Base-by-base conservation (phyloP, 23 tunicate genomes). In the Botrylloides violaceus region DNA sequence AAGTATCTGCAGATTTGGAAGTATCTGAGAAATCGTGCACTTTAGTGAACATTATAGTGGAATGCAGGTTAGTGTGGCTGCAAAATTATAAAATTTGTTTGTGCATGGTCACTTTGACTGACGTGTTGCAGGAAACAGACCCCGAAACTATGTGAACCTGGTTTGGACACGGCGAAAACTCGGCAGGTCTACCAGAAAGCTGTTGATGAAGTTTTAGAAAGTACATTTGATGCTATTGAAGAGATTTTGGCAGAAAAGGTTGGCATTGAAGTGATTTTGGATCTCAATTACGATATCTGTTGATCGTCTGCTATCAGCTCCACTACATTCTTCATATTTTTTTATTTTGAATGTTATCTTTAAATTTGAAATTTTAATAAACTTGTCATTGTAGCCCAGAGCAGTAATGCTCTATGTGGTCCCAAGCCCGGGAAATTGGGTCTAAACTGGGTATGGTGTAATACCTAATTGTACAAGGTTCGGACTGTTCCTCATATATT, bases 141-240 rank as follows among this genome's bases (percentile, higher is more conserved):
- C 0, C 70, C 38, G 39, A 90, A 83, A 77, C 70, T 90, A 22
- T 90, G 97, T 30, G 97, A 88, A 4, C 78, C 85, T 0, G 97
- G 90, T 4, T 36, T 32, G 19, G 97, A 90, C 53, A 71, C 90
- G 2, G 73, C 85, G 4, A 88, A 84, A 3, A 55, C 65, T 2
- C 82, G 83, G 26, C 97, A 90, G 33, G 53, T 90, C 29, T 90
- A 90, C 53, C 97, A 90, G 43, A 79, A 55, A 19, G 61, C 68
- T 4, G 97, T 83, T 55, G 85, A 83, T 7, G 61, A 90, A 66
- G 76, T 74, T 20, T 61, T 90, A 63, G 90, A 90, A 25, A 66
- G 49, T n/a, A 80, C 85, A 2, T 83, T 79, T 37, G 25, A 37
- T 0, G 47, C 71, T 30, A 83, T 90, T 73, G 74, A 65, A 60